Conservation (phyloP, 1,140 invertebrate genomes). For the Drosophila pachea region DNA sequence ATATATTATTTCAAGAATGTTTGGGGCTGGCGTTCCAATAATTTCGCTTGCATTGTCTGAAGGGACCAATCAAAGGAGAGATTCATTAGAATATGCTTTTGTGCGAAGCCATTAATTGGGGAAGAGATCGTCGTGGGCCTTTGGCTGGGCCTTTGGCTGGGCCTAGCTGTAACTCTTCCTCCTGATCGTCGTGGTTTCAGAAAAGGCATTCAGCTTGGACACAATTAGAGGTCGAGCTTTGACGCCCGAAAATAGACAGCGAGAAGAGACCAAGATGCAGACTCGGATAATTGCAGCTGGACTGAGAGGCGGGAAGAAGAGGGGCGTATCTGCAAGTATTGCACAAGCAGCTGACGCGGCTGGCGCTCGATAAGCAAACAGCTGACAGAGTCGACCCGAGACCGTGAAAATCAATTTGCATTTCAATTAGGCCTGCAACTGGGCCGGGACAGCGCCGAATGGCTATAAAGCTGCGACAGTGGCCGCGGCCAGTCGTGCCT, state of each 20-base stretch:
- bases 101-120: too few species aligned
- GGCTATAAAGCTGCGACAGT: conserved; percentile 20
- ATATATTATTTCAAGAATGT: too few species aligned
- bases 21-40: too few species aligned
- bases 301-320: too few species aligned
- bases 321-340: not conserved
- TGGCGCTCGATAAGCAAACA: conserved; percentile 36
- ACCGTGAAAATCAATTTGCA: conserved; percentile 12
- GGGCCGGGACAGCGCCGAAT: not conserved
- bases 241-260: conserved; percentile 48
- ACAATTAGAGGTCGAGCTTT: conserved; percentile 55
- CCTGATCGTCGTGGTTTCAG: too few species aligned
- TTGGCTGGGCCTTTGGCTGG: too few species aligned
- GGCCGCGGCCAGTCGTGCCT: conserved; percentile 18
- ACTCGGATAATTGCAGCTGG: not conserved
- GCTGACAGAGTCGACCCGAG: conserved; percentile 22
- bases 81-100: too few species aligned
- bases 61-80: too few species aligned
- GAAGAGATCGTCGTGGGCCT: too few species aligned
- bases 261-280: conserved; percentile 27
- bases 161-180: too few species aligned
- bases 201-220: conserved; percentile 55
- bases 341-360: conserved; percentile 32
- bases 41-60: too few species aligned
- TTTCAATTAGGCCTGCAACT: conserved; percentile 25